Percentiles rank a stretch among this genome's conserved stretches.
These are phyloP conservation scores for Andrena trimmerana DNA, from an alignment of 2,888 invertebrate genomes.

Conservation along the genomic window DNA sequence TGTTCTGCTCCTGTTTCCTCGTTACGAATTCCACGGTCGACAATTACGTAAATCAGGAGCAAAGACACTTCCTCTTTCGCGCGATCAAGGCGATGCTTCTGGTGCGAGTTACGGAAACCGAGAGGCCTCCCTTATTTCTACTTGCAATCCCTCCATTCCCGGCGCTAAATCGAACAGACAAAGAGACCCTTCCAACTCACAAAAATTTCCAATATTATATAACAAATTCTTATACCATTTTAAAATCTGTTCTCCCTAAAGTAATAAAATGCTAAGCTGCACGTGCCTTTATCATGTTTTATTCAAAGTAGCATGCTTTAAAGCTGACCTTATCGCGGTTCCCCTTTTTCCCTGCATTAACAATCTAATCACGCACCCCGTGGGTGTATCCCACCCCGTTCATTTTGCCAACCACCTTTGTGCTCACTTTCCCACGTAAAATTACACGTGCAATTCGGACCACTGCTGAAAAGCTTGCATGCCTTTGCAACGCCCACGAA, in stretches of 20 bases:
- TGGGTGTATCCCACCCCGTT: conserved; percentile 23
- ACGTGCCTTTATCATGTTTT: too few relatives aligned
- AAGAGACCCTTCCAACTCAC: neutral
- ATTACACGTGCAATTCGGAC: neutral
- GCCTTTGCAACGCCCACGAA: neutral
- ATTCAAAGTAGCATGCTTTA: neutral
- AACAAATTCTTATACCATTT: too few relatives aligned
- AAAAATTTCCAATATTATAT: neutral
- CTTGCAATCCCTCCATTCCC: neutral
- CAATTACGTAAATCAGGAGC: conserved; percentile 42
- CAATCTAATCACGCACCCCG: conserved; percentile 25
- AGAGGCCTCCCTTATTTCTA: neutral
- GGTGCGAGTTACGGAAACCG: neutral
- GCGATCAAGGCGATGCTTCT: neutral
- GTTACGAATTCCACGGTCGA: conserved; percentile 10
- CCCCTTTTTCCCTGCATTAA: conserved; percentile 14
- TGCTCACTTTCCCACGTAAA: conserved; percentile 7
- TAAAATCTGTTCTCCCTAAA: too few relatives aligned
- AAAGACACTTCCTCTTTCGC: conserved; percentile 7
- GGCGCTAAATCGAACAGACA: neutral
- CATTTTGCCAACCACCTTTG: conserved; percentile 39
- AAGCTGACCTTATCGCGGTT: neutral
- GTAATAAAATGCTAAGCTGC: neutral
- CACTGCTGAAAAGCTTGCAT: neutral
- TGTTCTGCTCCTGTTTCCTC: conserved; percentile 7